phyloP scores from a whole-genome alignment of 2,888 invertebrate species.

The Malacosoma neustria region DNA sequence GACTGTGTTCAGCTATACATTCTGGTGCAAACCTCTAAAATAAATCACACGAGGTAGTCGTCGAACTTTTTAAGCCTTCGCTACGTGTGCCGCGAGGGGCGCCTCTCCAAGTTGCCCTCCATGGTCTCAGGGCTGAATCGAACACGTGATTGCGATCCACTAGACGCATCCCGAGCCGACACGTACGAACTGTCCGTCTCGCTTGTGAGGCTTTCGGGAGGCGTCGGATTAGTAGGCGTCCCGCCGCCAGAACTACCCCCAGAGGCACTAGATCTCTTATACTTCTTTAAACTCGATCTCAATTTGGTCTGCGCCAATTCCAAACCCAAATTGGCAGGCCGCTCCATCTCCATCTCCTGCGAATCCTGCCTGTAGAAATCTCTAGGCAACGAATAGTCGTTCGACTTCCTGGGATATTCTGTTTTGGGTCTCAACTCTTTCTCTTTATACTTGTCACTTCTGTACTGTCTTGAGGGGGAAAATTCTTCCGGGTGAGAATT shows the following conservation, averaged over 20 bases:
- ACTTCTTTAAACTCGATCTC: constrained; percentile 86
- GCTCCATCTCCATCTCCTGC: constrained; percentile 49
- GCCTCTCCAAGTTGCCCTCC: constrained; percentile 60
- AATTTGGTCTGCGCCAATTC: constrained; percentile 80
- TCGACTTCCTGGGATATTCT: constrained; percentile 51
- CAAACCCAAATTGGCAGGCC: constrained; percentile 73
- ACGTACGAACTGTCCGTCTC: constrained; percentile 91
- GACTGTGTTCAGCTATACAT: neutral
- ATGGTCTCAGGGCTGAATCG: constrained; percentile 85
- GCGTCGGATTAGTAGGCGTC: constrained; percentile 89
- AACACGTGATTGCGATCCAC: constrained; percentile 82
- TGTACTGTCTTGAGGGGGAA: constrained; percentile 49
- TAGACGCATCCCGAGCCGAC: constrained; percentile 85
- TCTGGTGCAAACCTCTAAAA: neutral
- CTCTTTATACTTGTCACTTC: constrained; percentile 35
- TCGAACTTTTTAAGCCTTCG: constrained; percentile 64
- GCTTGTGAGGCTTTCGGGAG: constrained; percentile 88
- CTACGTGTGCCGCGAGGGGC: constrained; percentile 58
- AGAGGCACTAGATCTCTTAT: constrained; percentile 70
- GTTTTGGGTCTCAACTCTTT: constrained; percentile 46
- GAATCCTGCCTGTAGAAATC: constrained; percentile 55
- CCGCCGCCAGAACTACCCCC: constrained; percentile 78
- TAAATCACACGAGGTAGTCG: constrained; percentile 62
- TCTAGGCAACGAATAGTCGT: constrained; percentile 50
- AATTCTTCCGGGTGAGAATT: constrained; percentile 70